These are phyloP conservation scores for Steinernema carpocapsae DNA, from an alignment of 2,888 invertebrate species.

Conservation along the genomic window DNA sequence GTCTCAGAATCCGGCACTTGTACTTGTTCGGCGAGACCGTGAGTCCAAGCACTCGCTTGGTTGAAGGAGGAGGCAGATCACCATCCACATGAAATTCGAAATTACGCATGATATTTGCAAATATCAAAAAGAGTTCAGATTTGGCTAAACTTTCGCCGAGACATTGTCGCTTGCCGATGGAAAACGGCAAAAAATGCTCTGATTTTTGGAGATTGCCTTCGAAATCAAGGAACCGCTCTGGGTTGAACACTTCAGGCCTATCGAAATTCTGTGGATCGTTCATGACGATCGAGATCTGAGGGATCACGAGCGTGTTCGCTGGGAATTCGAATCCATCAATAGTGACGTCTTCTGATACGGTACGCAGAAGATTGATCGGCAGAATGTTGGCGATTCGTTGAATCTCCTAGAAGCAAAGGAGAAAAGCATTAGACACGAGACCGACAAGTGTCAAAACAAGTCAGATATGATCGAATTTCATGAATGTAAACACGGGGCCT, in stretches of 20 bases:
- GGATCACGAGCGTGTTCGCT: conserved; percentile 62
- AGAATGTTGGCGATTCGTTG: conserved; percentile 68
- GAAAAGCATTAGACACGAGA: too few relatives aligned
- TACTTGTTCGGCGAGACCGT: conserved; percentile 62
- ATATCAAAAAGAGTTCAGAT: conserved; percentile 65
- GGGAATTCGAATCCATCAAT: conserved; percentile 64
- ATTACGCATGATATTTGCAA: conserved; percentile 60
- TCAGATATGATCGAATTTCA: neutral
- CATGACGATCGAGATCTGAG: conserved; percentile 65
- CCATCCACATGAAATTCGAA: conserved; percentile 52
- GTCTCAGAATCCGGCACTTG: conserved; percentile 24
- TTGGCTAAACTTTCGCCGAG: conserved; percentile 65
- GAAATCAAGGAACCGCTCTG: conserved; percentile 66
- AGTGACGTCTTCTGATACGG: conserved; percentile 53
- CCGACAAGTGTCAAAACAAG: conserved; percentile 20
- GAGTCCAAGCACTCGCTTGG: conserved; percentile 58
- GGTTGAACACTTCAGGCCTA: conserved; percentile 64
- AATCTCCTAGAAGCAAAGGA: conserved; percentile 57
- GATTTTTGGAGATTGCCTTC: conserved; percentile 52
- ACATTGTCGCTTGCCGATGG: conserved; percentile 65
- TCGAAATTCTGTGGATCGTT: conserved; percentile 61
- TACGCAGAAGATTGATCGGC: conserved; percentile 66
- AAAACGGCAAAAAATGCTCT: conserved; percentile 65
- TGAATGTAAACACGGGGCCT: neutral
- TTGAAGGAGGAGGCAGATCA: conserved; percentile 42